These are phyloP conservation scores for Drosophila tropicalis DNA, from an alignment of 1,140 invertebrate genomes.

Conservation along the genomic window DNA sequence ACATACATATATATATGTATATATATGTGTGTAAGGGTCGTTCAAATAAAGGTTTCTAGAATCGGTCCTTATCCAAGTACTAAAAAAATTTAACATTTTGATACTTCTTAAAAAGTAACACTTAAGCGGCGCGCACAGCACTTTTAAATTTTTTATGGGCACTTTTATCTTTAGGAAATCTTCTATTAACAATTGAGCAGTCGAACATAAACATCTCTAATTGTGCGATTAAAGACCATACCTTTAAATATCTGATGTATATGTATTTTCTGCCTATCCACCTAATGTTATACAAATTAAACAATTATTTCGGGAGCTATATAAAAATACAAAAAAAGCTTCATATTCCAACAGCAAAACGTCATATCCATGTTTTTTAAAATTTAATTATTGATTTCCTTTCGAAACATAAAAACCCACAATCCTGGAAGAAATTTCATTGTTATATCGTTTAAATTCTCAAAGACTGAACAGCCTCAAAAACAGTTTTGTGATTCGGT, in stretches of 20 bases:
- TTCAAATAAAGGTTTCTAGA: slow-evolving; percentile 7
- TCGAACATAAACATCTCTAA: no score
- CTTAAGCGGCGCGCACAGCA: background rate
- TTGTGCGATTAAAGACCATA: no score
- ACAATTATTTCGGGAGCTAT: no score
- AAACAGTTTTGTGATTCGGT: background rate
- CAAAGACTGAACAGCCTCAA: background rate
- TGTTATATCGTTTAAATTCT: background rate
- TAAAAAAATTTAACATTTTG: background rate
- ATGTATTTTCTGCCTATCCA: no score
- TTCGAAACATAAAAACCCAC: no score
- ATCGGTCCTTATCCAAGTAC: slow-evolving; percentile 1
- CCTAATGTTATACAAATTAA: no score
- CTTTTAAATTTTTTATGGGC: background rate
- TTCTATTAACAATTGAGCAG: background rate
- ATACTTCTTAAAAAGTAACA: background rate
- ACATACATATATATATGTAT: background rate
- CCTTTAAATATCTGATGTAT: no score
- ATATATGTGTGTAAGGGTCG: background rate
- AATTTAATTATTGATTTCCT: no score
- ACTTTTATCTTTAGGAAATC: background rate
- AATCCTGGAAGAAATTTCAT: no score
- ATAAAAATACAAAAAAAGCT: no score
- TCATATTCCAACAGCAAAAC: no score
- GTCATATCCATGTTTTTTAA: no score